These are phyloP conservation scores for Glyphotaelius pellucidus DNA, from an alignment of 2,888 invertebrate species.

Conservation along the genomic window DNA sequence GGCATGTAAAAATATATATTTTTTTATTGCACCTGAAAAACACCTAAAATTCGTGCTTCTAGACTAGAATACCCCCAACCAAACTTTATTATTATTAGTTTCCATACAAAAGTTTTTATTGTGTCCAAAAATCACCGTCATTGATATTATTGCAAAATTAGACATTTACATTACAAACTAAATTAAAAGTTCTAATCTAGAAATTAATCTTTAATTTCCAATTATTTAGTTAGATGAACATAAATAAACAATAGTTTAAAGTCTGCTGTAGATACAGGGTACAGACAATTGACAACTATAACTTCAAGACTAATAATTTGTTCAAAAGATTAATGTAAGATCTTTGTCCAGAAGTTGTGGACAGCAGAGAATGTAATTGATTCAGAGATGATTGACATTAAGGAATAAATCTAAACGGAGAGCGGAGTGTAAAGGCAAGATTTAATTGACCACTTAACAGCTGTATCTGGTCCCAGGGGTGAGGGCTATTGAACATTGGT, in stretches of 20 bases:
- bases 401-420: conserved; percentile 1
- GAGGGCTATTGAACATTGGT: neutral
- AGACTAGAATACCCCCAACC: too few relatives aligned
- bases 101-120: too few relatives aligned
- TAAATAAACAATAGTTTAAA: neutral
- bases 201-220: too few relatives aligned
- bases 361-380: neutral
- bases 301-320: neutral
- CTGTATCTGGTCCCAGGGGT: neutral
- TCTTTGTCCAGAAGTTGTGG: conserved; percentile 2
- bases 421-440: neutral
- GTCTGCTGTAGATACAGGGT: neutral
- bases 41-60: too few relatives aligned
- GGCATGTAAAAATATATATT: too few relatives aligned
- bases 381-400: neutral
- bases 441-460: conserved; percentile 2
- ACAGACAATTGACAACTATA: neutral
- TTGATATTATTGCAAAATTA: too few relatives aligned
- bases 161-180: too few relatives aligned
- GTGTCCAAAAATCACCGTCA: too few relatives aligned
- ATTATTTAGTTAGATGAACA: neutral
- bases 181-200: too few relatives aligned
- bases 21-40: too few relatives aligned
- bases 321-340: neutral
- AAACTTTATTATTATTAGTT: too few relatives aligned